Percentiles rank a stretch among this genome's conserved stretches.
Conservation (phyloP, 2,113 vertebrate species). For the Melospiza melodia region DNA sequence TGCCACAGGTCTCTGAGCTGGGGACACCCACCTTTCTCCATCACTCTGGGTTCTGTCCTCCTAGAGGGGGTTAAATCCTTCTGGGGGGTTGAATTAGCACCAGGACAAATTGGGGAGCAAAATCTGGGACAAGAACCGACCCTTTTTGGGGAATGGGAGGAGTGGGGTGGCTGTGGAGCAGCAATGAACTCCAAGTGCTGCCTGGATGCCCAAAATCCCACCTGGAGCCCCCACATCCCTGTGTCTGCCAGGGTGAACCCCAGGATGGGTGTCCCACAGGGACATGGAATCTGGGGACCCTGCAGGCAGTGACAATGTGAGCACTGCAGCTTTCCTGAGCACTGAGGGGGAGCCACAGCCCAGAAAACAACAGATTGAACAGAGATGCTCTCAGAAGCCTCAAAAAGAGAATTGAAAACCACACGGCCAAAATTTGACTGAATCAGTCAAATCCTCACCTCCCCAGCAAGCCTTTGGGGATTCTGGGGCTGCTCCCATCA, state of each 20-base stretch:
- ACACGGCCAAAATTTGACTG: background rate
- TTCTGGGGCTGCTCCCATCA: background rate
- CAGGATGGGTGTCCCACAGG: background rate
- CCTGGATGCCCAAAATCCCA: background rate
- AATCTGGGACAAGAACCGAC: background rate
- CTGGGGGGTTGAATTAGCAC: background rate
- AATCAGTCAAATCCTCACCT: background rate
- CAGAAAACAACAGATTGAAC: background rate
- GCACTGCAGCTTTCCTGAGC: background rate
- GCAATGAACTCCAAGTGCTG: background rate
- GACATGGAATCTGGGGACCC: rapidly evolving
- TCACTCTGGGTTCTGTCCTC: background rate
- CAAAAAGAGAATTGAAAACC: background rate
- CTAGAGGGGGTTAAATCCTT: background rate
- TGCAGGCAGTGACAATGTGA: background rate
- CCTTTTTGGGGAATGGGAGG: background rate
- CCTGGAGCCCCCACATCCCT: background rate
- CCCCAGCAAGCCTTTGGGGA: background rate
- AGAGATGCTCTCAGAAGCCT: background rate
- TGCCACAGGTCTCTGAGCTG: background rate
- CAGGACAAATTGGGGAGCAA: background rate
- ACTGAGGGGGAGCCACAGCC: background rate
- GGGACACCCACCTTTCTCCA: background rate
- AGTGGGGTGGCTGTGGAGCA: background rate
- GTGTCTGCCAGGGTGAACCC: background rate